These are phyloP conservation scores for Nematopogon swammerdamellus DNA, from an alignment of 2,888 invertebrate genomes.

Conservation along the genomic window DNA sequence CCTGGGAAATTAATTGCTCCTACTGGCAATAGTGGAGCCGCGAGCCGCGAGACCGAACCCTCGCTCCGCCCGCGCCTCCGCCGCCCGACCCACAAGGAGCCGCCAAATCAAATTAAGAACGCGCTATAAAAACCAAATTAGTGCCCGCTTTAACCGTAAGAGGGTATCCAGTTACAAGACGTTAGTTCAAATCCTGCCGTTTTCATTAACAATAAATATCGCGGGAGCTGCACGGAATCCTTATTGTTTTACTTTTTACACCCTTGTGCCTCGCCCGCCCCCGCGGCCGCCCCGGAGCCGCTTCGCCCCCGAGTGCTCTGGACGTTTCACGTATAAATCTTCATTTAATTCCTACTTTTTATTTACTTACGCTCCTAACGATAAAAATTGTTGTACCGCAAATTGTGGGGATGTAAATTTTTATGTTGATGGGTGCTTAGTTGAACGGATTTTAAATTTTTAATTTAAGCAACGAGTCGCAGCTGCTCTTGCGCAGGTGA, in stretches of 20 bases:
- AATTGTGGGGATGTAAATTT: conserved; percentile 55
- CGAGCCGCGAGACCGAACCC: conserved; percentile 20
- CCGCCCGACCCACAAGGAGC: conserved; percentile 27
- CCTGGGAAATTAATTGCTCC: conserved; percentile 55
- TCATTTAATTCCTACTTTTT: conserved; percentile 51
- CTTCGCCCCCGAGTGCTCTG: conserved; percentile 28
- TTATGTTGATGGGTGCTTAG: conserved; percentile 30
- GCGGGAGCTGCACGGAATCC: conserved; percentile 50
- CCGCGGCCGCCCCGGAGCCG: conserved; percentile 22
- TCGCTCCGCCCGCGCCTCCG: neutral
- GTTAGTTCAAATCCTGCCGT: conserved; percentile 57
- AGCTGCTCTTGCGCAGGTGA: neutral
- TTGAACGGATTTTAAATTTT: neutral
- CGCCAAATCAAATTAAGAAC: conserved; percentile 59
- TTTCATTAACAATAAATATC: conserved; percentile 61
- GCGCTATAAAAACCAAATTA: conserved; percentile 60
- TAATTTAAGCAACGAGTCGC: neutral
- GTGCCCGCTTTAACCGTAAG: conserved; percentile 57
- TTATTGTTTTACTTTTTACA: conserved; percentile 58
- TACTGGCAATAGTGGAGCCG: conserved; percentile 51
- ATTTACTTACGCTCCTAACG: conserved; percentile 48
- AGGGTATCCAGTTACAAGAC: conserved; percentile 58
- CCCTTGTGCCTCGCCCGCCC: conserved; percentile 40
- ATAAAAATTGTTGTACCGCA: conserved; percentile 57
- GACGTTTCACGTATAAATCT: conserved; percentile 15